phyloP scores from a whole-genome alignment of 2,113 vertebrate genomes.

The Caretta caretta region DNA sequence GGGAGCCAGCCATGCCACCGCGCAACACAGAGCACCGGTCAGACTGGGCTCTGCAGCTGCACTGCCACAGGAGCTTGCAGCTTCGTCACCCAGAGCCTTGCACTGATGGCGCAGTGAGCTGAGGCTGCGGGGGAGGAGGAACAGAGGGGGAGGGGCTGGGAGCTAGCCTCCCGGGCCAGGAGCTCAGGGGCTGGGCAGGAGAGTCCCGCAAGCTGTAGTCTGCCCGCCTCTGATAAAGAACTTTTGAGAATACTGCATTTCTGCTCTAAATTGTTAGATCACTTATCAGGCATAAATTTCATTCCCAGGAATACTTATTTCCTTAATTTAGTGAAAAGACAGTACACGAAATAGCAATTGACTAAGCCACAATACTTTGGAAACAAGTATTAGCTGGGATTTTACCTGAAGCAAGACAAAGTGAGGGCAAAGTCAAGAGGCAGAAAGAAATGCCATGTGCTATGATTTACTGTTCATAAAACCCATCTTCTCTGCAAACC shows the following conservation, averaged over 20 bases:
- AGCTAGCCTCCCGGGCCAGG: too few relatives aligned
- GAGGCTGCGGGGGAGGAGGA: too few relatives aligned
- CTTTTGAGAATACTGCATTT: fast-evolving
- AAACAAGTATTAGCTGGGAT: not conserved
- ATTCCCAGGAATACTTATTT: not conserved
- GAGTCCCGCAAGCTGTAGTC: too few relatives aligned
- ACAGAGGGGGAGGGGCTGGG: too few relatives aligned
- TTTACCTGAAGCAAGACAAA: not conserved
- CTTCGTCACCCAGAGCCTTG: too few relatives aligned
- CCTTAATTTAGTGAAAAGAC: not conserved
- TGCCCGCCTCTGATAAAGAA: too few relatives aligned
- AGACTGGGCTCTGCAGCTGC: too few relatives aligned
- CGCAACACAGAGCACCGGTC: too few relatives aligned
- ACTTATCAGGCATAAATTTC: fast-evolving
- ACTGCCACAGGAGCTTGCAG: too few relatives aligned
- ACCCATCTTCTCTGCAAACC: not conserved
- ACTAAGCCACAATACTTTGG: not conserved
- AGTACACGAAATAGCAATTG: not conserved
- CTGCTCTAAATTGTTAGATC: fast-evolving
- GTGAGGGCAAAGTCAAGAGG: not conserved
- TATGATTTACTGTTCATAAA: not conserved
- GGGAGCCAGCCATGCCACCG: too few relatives aligned
- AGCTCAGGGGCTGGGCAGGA: too few relatives aligned
- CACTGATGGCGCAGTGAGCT: too few relatives aligned
- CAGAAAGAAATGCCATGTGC: not conserved